Evolutionary conservation across 1,140 invertebrate species (phyloP).

Genomic region (Brachionus sp.): DNA sequence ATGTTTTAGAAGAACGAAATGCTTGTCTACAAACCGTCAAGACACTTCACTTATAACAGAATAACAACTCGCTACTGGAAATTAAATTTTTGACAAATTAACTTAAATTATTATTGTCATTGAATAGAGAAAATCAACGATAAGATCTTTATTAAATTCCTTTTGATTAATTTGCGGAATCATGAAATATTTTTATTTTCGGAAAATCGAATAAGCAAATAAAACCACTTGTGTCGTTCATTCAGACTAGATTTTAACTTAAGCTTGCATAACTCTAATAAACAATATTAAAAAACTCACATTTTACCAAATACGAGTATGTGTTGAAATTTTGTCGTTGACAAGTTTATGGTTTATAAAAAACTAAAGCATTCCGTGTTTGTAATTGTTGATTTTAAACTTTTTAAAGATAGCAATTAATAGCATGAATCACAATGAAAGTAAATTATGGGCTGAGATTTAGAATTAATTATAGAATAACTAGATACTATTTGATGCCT

Average conservation of each 20-base stretch:
- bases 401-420: conserved; percentile 22
- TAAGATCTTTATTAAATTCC: neutral
- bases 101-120: conserved; percentile 32
- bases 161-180: conserved; percentile 13
- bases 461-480: conserved; percentile 4
- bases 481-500: neutral
- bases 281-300: neutral
- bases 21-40: neutral
- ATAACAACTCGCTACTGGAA: conserved; percentile 22
- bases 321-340: neutral
- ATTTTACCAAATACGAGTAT: neutral
- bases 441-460: neutral
- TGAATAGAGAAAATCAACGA: neutral
- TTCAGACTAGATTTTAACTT: neutral
- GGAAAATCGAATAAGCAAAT: neutral
- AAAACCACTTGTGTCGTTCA: neutral
- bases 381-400: neutral
- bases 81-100: neutral
- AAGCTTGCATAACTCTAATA: neutral
- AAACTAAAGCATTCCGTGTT: conserved; percentile 16
- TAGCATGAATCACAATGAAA: neutral
- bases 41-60: neutral
- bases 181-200: neutral
- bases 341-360: neutral
- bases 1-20: neutral